Percentiles rank a stretch among this genome's conserved stretches.
Conservation (phyloP, 2,113 vertebrate genomes). For the Podarcis muralis region DNA sequence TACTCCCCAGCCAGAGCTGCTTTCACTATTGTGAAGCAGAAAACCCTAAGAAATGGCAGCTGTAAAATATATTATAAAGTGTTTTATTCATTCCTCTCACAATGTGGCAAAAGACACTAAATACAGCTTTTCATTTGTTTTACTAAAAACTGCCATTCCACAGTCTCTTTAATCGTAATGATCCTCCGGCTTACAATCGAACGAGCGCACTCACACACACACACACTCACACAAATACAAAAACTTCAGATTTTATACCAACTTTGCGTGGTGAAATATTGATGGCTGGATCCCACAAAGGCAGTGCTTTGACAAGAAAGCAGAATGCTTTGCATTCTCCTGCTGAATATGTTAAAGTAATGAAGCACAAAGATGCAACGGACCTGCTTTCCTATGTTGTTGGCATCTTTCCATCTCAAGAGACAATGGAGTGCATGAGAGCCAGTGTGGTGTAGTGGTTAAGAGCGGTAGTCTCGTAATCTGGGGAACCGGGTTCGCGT, state of each 20-base stretch:
- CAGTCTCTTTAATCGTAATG: conserved; percentile 67
- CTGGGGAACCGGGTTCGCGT: no score
- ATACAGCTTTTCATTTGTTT: conserved; percentile 77
- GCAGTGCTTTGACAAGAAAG: conserved; percentile 49
- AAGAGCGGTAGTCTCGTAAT: no score
- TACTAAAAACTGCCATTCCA: conserved; percentile 77
- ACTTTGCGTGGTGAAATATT: conserved; percentile 60
- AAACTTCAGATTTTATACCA: conserved; percentile 56
- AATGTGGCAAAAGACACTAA: conserved; percentile 74
- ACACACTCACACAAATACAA: conserved; percentile 43
- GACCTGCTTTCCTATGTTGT: conserved; percentile 7
- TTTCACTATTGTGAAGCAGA: conserved; percentile 64
- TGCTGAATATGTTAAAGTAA: conserved; percentile 34
- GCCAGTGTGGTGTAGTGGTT: no score
- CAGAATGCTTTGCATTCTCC: conserved; percentile 27
- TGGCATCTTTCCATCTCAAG: neutral
- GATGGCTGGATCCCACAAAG: conserved; percentile 53
- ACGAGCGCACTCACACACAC: neutral
- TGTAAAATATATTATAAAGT: conserved; percentile 70
- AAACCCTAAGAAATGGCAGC: conserved; percentile 71
- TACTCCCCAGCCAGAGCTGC: conserved; percentile 57
- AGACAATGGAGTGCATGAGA: no score
- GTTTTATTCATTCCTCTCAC: conserved; percentile 75
- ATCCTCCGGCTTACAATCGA: conserved; percentile 69
- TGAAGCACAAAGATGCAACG: conserved; percentile 29